Base-by-base conservation (phyloP, 2,113 vertebrate genomes). In the Menidia beryllina region DNA sequence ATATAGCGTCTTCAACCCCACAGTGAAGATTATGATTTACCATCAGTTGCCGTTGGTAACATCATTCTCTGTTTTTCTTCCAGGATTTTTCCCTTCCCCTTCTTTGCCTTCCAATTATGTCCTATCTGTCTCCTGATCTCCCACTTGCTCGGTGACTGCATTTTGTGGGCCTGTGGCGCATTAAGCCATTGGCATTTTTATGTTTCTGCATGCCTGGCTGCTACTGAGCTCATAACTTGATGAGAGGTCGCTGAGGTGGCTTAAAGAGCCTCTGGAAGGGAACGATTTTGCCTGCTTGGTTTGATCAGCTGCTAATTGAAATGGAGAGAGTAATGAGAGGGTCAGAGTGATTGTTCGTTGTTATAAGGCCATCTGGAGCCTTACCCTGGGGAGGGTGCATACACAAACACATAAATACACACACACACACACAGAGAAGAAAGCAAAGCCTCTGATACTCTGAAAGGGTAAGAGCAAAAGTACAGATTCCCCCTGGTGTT, bases 291-390 rank as follows among this genome's bases (percentile, higher is more conserved):
- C 76, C 71, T 45, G 34, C 74, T 72, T 45, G 59, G 66, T 77
- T 84, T 77, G 75, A 86, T 86, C 77, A 72, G 80, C 67, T 61
- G 72, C 69, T 82, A 83, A 89, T 86, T 84, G 72, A 82, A 86
- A 81, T 19, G 27, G 52, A 75, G 72, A 79, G 65, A 69, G 67
- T 75, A 79, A 84, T 49, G 72, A 79, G 69, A 48, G 69, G 76
- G 80, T 83, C 65, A 48, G 52, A 41, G 72, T 20, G 69, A 84
- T 65, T 73, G 77, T 69, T 88, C 77, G 63, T 85, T 86, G 79
- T 85, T 88, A 83, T 74, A 83, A 83, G 75, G 64, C 78, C 83
- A 82, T 79, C 78, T 87, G 86, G 73, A 80, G 56, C 50, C 25
- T 20, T 67, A 45, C 74, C 72, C 75, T 34, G 19, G 49, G 56